Conservation (phyloP, 1,140 invertebrate species). For the Drosophila elegans region DNA sequence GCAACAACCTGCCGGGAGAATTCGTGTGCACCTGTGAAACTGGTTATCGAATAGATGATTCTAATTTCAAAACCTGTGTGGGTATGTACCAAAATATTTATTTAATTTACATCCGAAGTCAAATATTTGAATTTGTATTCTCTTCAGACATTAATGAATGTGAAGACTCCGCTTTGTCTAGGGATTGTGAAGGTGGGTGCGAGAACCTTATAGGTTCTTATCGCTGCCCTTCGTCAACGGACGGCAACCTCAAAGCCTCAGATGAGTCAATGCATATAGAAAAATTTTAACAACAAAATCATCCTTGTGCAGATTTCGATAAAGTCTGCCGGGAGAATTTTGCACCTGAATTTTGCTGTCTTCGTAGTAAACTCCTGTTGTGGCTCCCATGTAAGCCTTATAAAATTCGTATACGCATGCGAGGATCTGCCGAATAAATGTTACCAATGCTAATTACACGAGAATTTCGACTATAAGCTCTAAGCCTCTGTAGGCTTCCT, state of each 20-base stretch:
- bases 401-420: slow-evolving; percentile 86
- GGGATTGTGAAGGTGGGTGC: slow-evolving; percentile 87
- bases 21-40: slow-evolving; percentile 89
- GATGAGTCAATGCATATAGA: neutral
- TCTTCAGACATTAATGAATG: slow-evolving; percentile 90
- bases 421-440: slow-evolving; percentile 86
- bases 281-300: too few species aligned
- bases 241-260: slow-evolving; percentile 26
- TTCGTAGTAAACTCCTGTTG: too few species aligned
- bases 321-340: too few species aligned
- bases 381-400: slow-evolving; percentile 80
- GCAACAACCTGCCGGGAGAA: slow-evolving; percentile 90
- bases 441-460: slow-evolving; percentile 70
- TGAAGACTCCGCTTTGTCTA: slow-evolving; percentile 84
- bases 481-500: too few species aligned
- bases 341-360: too few species aligned
- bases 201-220: slow-evolving; percentile 90
- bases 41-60: slow-evolving; percentile 83
- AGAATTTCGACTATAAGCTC: too few species aligned
- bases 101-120: neutral
- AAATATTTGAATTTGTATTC: neutral
- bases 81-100: slow-evolving; percentile 58
- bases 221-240: slow-evolving; percentile 85
- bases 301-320: slow-evolving; percentile 36
- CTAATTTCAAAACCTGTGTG: slow-evolving; percentile 71